Conservation (phyloP, 2,888 invertebrate species). For the Drosophila meridionalis region DNA sequence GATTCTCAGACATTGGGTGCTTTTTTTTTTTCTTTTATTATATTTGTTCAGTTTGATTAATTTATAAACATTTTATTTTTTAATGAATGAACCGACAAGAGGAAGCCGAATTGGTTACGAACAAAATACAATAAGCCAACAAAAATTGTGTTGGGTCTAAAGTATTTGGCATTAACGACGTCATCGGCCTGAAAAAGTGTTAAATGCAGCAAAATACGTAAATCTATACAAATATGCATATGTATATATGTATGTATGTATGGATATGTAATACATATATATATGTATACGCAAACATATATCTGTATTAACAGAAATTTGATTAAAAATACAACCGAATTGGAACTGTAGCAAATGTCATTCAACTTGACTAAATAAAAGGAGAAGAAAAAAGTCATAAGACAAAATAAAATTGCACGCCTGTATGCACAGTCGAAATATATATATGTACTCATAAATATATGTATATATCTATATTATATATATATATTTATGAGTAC, state of each 20-base stretch:
- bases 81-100: slow-evolving; percentile 28
- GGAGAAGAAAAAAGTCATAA: slow-evolving; percentile 11
- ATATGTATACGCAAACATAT: not conserved
- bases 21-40: slow-evolving; percentile 6
- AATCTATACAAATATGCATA: not conserved
- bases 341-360: slow-evolving; percentile 69
- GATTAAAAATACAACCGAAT: slow-evolving; percentile 35
- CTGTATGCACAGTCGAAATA: slow-evolving; percentile 23
- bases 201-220: slow-evolving; percentile 30
- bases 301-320: slow-evolving; percentile 14
- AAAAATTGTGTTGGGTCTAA: slow-evolving; percentile 18
- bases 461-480: slow-evolving; percentile 1
- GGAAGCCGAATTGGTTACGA: slow-evolving; percentile 5
- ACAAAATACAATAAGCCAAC: not conserved
- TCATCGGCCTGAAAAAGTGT: slow-evolving; percentile 44
- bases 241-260: not conserved
- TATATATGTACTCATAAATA: not conserved
- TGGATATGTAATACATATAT: not conserved
- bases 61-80: slow-evolving; percentile 21
- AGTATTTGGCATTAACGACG: slow-evolving; percentile 26
- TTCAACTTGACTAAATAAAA: slow-evolving; percentile 55
- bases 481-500: slow-evolving; percentile 4
- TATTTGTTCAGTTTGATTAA: slow-evolving; percentile 33
- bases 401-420: slow-evolving; percentile 16
- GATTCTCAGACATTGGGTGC: slow-evolving; percentile 28